Conservation (phyloP, 2,113 vertebrate genomes). For the Hemicordylus capensis region DNA sequence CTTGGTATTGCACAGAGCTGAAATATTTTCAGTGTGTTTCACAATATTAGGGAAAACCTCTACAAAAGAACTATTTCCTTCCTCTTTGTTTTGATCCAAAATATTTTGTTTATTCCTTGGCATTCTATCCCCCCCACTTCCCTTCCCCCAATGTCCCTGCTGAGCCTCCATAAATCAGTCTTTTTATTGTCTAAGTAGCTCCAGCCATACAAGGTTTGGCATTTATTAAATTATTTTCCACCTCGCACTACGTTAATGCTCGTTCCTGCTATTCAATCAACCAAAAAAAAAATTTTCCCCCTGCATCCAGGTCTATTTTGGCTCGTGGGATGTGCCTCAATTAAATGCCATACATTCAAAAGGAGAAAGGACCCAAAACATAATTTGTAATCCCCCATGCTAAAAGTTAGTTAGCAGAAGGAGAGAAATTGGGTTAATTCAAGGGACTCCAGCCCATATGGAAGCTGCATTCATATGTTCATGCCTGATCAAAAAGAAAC, state of each 20-base stretch:
- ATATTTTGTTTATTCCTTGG: slow-evolving; percentile 38
- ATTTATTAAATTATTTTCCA: slow-evolving; percentile 54
- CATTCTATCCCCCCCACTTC: slow-evolving; percentile 1
- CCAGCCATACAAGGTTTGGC: slow-evolving; percentile 3
- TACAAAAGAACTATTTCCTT: slow-evolving; percentile 55
- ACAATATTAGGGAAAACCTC: slow-evolving; percentile 60
- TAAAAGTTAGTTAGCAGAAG: slow-evolving; percentile 47
- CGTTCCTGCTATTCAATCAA: slow-evolving; percentile 41
- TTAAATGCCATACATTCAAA: slow-evolving; percentile 29
- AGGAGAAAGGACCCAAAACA: slow-evolving; percentile 46
- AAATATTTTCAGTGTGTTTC: slow-evolving; percentile 55
- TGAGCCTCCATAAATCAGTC: slow-evolving; percentile 44
- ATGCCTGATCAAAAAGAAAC: slow-evolving; percentile 55
- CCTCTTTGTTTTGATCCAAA: slow-evolving; percentile 46
- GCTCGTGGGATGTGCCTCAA: slow-evolving; percentile 48
- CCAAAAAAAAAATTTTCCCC: neutral
- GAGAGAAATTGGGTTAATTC: slow-evolving; percentile 52
- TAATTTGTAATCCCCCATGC: slow-evolving; percentile 38
- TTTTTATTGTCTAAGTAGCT: slow-evolving; percentile 14
- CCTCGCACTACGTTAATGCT: slow-evolving; percentile 47
- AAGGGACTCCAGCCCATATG: slow-evolving; percentile 42
- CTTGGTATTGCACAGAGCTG: slow-evolving; percentile 47
- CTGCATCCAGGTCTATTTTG: slow-evolving; percentile 29
- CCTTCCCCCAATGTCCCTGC: neutral
- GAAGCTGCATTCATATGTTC: slow-evolving; percentile 57